phyloP scores from a whole-genome alignment of 2,113 vertebrate genomes.

The Sebastes fasciatus region DNA sequence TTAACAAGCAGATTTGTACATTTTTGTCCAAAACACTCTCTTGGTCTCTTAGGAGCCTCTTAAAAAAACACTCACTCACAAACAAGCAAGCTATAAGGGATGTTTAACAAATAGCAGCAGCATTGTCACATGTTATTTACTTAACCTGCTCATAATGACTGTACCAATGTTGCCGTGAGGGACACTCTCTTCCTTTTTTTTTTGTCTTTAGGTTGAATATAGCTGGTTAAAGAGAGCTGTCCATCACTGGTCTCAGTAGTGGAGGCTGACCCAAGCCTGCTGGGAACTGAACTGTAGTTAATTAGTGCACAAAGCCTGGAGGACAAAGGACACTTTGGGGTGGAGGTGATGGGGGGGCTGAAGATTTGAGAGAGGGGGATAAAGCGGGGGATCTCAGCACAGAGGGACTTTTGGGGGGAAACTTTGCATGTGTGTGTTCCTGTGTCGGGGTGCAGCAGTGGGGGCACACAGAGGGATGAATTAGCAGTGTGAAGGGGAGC shows the following conservation, averaged over 20 bases:
- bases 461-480: conserved; percentile 67
- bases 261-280: conserved; percentile 75
- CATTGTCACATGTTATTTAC: conserved; percentile 18
- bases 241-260: conserved; percentile 69
- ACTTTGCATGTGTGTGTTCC: conserved; percentile 58
- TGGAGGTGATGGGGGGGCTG: conserved; percentile 29
- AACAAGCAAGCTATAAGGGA: conserved; percentile 40
- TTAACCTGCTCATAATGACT: conserved; percentile 22
- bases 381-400: conserved; percentile 33
- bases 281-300: conserved; percentile 85
- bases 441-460: conserved; percentile 22
- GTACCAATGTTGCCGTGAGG: conserved; percentile 9
- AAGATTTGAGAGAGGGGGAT: conserved; percentile 25
- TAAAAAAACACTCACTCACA: conserved; percentile 37
- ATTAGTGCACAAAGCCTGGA: conserved; percentile 80
- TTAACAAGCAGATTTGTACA: conserved; percentile 55
- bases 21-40: conserved; percentile 39
- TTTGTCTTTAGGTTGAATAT: conserved; percentile 34
- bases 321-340: conserved; percentile 69
- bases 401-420: conserved; percentile 41
- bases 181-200: conserved; percentile 6
- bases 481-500: conserved; percentile 76
- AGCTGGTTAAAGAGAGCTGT: conserved; percentile 67
- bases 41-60: conserved; percentile 43
- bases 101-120: conserved; percentile 39